A percentile compares a stretch with the other conserved stretches of the same genome.
Conservation (phyloP, 2,113 vertebrate genomes). For the Urocolius indicus region DNA sequence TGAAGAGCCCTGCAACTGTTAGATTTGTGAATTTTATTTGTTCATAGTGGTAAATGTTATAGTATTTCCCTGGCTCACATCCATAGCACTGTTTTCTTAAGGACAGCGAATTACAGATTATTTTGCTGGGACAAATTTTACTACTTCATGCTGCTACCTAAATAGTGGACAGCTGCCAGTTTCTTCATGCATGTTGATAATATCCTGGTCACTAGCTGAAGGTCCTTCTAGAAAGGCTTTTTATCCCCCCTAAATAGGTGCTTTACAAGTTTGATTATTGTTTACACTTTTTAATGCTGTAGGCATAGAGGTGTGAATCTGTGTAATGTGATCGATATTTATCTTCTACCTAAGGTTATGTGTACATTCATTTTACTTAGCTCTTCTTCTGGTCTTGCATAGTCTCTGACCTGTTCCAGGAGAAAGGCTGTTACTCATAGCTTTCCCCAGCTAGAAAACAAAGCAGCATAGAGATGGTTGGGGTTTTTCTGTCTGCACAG, state of each 20-base stretch:
- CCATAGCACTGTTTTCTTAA: neutral
- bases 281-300: neutral
- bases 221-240: neutral
- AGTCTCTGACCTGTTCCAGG: neutral
- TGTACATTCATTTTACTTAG: neutral
- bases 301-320: neutral
- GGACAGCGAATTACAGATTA: slow-evolving; percentile 24
- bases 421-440: neutral
- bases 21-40: slow-evolving; percentile 32
- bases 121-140: slow-evolving; percentile 44
- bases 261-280: neutral
- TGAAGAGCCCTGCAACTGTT: neutral
- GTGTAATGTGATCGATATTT: neutral
- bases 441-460: neutral
- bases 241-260: neutral
- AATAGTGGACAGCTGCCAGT: neutral
- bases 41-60: neutral
- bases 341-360: neutral
- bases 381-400: neutral
- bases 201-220: neutral
- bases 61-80: slow-evolving; percentile 4
- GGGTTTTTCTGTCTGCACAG: fast-evolving
- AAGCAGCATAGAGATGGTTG: neutral
- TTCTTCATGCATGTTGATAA: neutral
- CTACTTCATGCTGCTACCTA: slow-evolving; percentile 33